Conservation (phyloP, 2,888 invertebrate species). For the Ectemnius lituratus region DNA sequence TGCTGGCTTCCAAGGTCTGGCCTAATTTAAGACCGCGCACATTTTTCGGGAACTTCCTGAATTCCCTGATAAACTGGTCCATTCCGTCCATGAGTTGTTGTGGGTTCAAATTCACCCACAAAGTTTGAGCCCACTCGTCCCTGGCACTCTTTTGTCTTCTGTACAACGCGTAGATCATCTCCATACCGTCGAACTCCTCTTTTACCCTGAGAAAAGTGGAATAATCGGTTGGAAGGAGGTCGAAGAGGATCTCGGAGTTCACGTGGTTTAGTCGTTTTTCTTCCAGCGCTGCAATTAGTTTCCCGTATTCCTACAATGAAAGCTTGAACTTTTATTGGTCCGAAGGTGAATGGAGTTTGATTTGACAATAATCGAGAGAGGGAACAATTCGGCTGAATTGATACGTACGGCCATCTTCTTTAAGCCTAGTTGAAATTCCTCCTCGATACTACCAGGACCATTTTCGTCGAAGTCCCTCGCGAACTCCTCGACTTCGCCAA, state of each 20-base stretch:
- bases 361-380: not conserved
- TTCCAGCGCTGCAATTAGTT: slow-evolving; percentile 85
- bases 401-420: slow-evolving; percentile 83
- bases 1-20: slow-evolving; percentile 85
- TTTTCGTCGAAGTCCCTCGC: slow-evolving; percentile 85
- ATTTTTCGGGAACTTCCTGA: slow-evolving; percentile 85
- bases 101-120: slow-evolving; percentile 93
- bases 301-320: slow-evolving; percentile 80
- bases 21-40: slow-evolving; percentile 82
- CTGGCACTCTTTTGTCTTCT: slow-evolving; percentile 87
- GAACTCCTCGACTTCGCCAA: slow-evolving; percentile 82
- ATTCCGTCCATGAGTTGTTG: slow-evolving; percentile 91
- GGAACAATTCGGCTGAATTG: not conserved
- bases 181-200: slow-evolving; percentile 84
- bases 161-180: slow-evolving; percentile 87
- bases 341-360: not conserved
- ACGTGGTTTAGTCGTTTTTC: slow-evolving; percentile 82
- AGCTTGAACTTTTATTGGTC: not conserved
- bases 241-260: slow-evolving; percentile 91
- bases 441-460: slow-evolving; percentile 90
- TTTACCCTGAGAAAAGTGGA: slow-evolving; percentile 84
- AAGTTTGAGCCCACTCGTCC: slow-evolving; percentile 90
- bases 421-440: slow-evolving; percentile 87
- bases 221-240: slow-evolving; percentile 91
- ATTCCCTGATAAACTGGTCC: slow-evolving; percentile 89